Evolutionary conservation across 2,113 vertebrate species (phyloP), one percentile per base, ranked within the genome.

Genomic region (Notothenia rossii): DNA sequence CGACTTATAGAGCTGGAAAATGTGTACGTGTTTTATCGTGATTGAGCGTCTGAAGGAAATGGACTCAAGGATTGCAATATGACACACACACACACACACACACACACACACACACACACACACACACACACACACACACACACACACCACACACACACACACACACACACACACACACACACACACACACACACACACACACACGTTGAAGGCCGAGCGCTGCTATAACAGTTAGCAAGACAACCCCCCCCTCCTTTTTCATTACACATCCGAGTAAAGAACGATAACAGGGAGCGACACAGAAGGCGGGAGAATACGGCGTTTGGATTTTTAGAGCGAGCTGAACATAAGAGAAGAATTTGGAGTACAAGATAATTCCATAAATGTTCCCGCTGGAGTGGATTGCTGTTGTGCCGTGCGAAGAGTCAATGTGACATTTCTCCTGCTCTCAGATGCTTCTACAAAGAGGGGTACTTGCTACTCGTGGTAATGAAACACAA

Each of bases 201-300:
- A 11, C 40, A 13, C 78, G 77, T 65, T 53, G 85, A 90, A 91
- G 88, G 87, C 87, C 81, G 79, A 79, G 80, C 51, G 40, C 77
- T 69, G 78, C 77, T 86, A 69, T 82, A 82, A 81, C 66, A 70
- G 86, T 83, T 83, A 87, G 88, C 84, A 86, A 81, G 88, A 79
- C 82, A 89, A 70, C 68, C 72, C 69, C 72, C 84, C 79, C 63
- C 59, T 77, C 63, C 59, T 79, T 86, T 89, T 91, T 83, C 73
- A 90, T 86, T 75, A 73, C 81, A 75, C 81, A 60, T 65, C 69
- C 49, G 12, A 56, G 74, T 56, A 36, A 66, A 68, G 69, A 36
- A 81, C 66, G 75, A 82, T 81, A 86, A 82, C 66, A 69, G 56
- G 69, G 63, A 80, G 61, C 18, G 18, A 86, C 70, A 25, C 53